Conservation (phyloP, 2,888 invertebrate species). For the Patella depressa region DNA sequence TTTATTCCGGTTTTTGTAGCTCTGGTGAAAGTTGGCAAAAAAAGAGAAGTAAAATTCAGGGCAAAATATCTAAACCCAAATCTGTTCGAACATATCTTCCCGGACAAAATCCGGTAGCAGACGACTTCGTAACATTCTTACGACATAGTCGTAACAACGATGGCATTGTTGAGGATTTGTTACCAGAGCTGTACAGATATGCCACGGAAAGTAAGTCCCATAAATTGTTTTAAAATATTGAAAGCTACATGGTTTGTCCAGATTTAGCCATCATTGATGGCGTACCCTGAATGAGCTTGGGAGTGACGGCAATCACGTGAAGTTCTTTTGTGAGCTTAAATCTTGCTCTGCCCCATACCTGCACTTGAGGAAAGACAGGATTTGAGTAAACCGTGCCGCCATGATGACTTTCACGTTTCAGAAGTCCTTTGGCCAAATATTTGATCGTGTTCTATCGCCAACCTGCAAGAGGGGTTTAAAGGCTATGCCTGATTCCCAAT, state of each 20-base stretch:
- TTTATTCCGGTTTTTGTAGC: constrained; percentile 33
- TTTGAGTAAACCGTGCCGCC: too few species aligned
- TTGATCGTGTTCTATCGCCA: too few species aligned
- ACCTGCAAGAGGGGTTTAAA: too few species aligned
- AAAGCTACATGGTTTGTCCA: neutral
- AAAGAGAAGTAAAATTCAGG: constrained; percentile 46
- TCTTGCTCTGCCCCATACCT: too few species aligned
- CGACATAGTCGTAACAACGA: constrained; percentile 43
- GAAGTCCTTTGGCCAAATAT: too few species aligned
- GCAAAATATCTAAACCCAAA: constrained; percentile 50
- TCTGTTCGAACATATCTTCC: constrained; percentile 49
- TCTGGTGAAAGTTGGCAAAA: constrained; percentile 53
- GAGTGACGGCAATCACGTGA: too few species aligned
- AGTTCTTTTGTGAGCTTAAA: neutral
- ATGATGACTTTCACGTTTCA: too few species aligned
- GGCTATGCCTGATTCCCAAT: too few species aligned
- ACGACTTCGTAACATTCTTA: constrained; percentile 51
- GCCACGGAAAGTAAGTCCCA: constrained; percentile 55
- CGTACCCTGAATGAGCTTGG: too few species aligned
- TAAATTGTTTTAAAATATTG: neutral
- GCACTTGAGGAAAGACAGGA: too few species aligned
- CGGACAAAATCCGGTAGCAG: constrained; percentile 47
- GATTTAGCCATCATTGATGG: too few species aligned
- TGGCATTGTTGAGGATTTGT: constrained; percentile 67
- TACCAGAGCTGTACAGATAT: constrained; percentile 45